Percentiles rank a stretch among this genome's conserved stretches.
phyloP scores from a whole-genome alignment of 2,888 invertebrate genomes.

The Tenthredo amoena region DNA sequence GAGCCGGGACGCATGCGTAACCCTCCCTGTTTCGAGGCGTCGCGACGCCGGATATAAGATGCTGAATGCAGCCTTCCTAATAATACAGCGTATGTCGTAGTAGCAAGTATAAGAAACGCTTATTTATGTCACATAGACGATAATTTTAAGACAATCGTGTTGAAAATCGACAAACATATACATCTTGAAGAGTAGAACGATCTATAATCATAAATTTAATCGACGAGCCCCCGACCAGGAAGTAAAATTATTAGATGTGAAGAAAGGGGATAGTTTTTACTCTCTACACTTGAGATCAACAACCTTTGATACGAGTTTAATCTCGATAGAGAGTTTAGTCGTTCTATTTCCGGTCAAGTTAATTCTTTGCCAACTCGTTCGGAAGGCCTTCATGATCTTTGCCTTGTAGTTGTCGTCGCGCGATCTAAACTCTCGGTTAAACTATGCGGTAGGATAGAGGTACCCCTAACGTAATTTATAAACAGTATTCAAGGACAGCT shows the following conservation, averaged over 20 bases:
- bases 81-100: slow-evolving; percentile 64
- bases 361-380: slow-evolving; percentile 39
- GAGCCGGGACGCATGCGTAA: slow-evolving; percentile 74
- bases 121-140: slow-evolving; percentile 19
- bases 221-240: neutral
- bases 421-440: slow-evolving; percentile 16
- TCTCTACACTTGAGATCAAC: slow-evolving; percentile 10
- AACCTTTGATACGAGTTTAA: slow-evolving; percentile 30
- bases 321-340: neutral
- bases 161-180: neutral
- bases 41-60: slow-evolving; percentile 61
- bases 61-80: slow-evolving; percentile 68
- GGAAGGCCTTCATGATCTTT: slow-evolving; percentile 45
- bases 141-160: neutral
- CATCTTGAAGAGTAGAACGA: neutral
- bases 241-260: neutral
- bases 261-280: slow-evolving; percentile 9
- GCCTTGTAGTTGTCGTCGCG: slow-evolving; percentile 36
- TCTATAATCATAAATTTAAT: neutral
- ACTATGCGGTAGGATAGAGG: slow-evolving; percentile 15
- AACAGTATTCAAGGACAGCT: slow-evolving; percentile 40
- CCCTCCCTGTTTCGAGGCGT: slow-evolving; percentile 44
- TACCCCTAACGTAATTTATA: slow-evolving; percentile 34
- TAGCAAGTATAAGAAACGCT: neutral
- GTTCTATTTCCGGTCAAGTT: slow-evolving; percentile 41